Conservation (phyloP, 2,888 invertebrate species). For the Aporophyla lueneburgensis region DNA sequence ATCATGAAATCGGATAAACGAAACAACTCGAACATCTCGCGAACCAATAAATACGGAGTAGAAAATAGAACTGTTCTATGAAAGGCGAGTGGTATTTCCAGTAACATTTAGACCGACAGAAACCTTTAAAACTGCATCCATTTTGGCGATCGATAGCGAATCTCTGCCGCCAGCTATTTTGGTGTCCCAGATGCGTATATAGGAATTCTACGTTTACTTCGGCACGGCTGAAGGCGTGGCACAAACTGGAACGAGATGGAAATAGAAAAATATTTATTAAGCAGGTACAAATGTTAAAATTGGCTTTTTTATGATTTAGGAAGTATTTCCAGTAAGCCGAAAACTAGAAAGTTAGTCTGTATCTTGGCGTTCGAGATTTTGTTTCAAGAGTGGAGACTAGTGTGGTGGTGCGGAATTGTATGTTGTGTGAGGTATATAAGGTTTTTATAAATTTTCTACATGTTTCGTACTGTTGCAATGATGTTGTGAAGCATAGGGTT, state of each 20-base stretch:
- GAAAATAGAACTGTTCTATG: conserved; percentile 34
- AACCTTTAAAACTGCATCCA: conserved; percentile 60
- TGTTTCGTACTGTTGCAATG: neutral
- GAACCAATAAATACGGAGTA: conserved; percentile 37
- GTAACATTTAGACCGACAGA: conserved; percentile 38
- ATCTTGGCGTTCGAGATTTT: too few species aligned
- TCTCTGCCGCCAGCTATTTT: conserved; percentile 61
- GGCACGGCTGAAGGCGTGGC: neutral
- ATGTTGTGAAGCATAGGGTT: neutral
- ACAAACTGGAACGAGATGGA: neutral
- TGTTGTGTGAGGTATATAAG: neutral
- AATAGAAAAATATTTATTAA: too few species aligned
- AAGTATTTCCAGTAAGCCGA: too few species aligned
- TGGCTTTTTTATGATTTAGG: too few species aligned
- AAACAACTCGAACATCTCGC: conserved; percentile 18
- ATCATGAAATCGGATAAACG: conserved; percentile 30
- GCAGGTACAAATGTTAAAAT: too few species aligned
- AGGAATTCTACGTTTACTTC: conserved; percentile 34
- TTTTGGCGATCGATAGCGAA: conserved; percentile 62
- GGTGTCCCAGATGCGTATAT: conserved; percentile 42
- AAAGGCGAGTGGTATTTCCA: conserved; percentile 34
- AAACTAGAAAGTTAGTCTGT: too few species aligned
- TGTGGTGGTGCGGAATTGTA: too few species aligned
- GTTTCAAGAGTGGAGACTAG: too few species aligned
- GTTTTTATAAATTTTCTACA: neutral